phyloP scores from a whole-genome alignment of 1,140 invertebrate genomes.

The Bombus waltoni region DNA sequence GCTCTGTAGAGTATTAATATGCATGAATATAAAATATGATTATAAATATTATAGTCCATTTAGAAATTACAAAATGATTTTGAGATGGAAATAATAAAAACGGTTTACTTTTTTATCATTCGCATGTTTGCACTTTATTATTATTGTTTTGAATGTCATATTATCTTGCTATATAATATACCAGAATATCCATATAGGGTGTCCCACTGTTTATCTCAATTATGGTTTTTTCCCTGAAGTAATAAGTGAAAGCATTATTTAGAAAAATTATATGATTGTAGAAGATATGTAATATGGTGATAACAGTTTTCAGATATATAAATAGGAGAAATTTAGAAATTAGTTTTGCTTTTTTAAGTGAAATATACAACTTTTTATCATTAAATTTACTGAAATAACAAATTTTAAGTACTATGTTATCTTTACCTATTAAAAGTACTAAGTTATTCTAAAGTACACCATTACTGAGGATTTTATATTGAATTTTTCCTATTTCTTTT shows the following conservation, averaged over 20 bases:
- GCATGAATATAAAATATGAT: slow-evolving; percentile 21
- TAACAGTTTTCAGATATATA: background rate
- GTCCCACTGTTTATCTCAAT: background rate
- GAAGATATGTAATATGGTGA: background rate
- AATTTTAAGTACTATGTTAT: background rate
- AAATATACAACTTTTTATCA: background rate
- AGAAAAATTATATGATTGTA: background rate
- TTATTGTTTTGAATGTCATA: slow-evolving; percentile 24
- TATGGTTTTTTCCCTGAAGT: background rate
- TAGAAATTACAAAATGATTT: background rate
- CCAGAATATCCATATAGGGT: background rate
- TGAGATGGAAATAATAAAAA: background rate
- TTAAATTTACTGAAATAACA: background rate
- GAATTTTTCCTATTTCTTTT: background rate
- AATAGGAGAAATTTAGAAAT: background rate
- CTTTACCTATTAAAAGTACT: background rate
- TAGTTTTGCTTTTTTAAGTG: background rate
- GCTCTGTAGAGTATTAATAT: slow-evolving; percentile 27
- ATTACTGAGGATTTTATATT: background rate
- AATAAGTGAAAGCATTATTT: background rate
- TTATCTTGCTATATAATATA: slow-evolving; percentile 22
- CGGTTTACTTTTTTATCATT: slow-evolving; percentile 1
- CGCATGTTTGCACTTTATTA: slow-evolving; percentile 28
- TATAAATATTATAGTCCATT: slow-evolving; percentile 1
- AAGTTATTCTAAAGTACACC: background rate